Conservation (phyloP, 2,797 vertebrate genomes). For the Notamacropus eugenii region DNA sequence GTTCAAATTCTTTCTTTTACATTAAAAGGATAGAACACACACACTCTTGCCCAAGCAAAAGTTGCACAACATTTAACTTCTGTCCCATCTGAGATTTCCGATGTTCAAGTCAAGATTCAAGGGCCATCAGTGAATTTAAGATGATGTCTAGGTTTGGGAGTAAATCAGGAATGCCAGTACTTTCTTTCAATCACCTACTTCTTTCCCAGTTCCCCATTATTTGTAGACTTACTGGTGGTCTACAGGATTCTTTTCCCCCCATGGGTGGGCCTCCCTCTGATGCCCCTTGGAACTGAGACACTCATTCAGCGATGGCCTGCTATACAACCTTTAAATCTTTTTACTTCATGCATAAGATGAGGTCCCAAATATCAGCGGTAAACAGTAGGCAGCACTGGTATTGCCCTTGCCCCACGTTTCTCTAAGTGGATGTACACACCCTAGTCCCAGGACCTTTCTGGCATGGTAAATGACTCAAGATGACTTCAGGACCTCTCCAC, state of each 20-base stretch:
- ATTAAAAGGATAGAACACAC: neutral
- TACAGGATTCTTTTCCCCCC: neutral
- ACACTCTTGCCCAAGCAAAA: neutral
- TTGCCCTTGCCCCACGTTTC: neutral
- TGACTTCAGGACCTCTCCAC: neutral
- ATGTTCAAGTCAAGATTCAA: neutral
- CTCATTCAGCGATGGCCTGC: neutral
- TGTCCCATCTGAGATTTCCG: neutral
- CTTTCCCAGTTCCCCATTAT: neutral
- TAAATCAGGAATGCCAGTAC: neutral
- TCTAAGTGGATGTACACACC: neutral
- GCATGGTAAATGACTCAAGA: neutral
- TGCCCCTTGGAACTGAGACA: neutral
- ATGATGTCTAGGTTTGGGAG: neutral
- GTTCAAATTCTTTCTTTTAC: neutral
- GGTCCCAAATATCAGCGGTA: neutral
- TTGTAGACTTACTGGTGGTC: neutral
- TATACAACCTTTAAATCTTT: neutral
- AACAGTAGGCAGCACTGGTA: neutral
- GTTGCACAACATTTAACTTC: neutral
- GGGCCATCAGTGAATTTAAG: neutral
- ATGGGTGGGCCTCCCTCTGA: neutral
- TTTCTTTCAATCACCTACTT: neutral
- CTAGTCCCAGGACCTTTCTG: neutral
- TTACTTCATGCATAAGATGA: neutral